Conservation (phyloP, 2,797 vertebrate species). For the Todus mexicanus region DNA sequence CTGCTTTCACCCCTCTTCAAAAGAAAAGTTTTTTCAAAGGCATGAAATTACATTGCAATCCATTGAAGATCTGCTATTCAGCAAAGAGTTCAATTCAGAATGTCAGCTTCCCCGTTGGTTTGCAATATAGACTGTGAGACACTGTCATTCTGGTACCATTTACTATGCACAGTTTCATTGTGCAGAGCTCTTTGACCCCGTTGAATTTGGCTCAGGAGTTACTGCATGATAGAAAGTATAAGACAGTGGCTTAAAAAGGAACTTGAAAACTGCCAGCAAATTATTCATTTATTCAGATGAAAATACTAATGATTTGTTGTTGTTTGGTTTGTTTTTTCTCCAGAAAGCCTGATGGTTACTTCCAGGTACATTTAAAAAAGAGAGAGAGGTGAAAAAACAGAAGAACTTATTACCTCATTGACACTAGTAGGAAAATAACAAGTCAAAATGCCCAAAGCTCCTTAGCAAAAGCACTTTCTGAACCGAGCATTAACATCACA, state of each 20-base stretch:
- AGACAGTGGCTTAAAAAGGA: background rate
- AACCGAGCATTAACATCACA: background rate
- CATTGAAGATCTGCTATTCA: background rate
- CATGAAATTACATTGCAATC: background rate
- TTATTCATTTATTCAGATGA: background rate
- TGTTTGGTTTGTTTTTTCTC: background rate
- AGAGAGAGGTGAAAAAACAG: background rate
- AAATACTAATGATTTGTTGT: background rate
- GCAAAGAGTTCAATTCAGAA: background rate
- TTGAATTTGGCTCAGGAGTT: background rate
- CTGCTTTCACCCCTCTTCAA: background rate
- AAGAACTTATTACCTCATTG: background rate
- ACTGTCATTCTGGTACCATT: background rate
- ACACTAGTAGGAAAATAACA: background rate
- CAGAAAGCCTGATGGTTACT: background rate
- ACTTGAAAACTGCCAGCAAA: background rate
- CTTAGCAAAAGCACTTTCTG: background rate
- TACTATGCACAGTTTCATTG: background rate
- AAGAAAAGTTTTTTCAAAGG: background rate
- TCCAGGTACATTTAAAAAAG: background rate
- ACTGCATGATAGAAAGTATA: background rate
- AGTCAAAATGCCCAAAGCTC: background rate
- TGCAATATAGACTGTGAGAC: background rate
- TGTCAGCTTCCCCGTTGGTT: background rate
- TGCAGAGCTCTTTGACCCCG: background rate